phyloP scores from a whole-genome alignment of 1,140 invertebrate genomes.

The Caenorhabditis tropicalis region DNA sequence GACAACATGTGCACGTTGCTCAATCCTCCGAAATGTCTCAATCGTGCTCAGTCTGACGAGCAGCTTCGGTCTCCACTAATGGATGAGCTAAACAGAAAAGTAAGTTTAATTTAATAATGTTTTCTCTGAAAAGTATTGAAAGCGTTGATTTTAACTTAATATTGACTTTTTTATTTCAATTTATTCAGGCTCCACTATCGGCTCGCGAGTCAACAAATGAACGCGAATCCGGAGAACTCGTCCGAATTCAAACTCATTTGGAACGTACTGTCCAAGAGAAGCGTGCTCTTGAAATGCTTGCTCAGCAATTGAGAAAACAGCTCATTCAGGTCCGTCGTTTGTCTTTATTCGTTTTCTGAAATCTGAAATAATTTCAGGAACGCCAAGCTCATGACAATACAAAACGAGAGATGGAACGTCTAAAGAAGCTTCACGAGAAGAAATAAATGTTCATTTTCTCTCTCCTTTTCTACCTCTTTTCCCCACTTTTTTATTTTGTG shows the following conservation, averaged over 20 bases:
- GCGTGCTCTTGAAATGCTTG: constrained; percentile 58
- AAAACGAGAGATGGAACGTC: constrained; percentile 48
- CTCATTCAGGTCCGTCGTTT: constrained; percentile 55
- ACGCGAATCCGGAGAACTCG: constrained; percentile 46
- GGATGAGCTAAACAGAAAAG: constrained; percentile 40
- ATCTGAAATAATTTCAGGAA: constrained; percentile 58
- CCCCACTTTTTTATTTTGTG: not conserved
- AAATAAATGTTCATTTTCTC: not conserved
- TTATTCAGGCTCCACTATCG: constrained; percentile 46
- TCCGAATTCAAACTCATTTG: constrained; percentile 58
- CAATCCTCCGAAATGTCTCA: constrained; percentile 49
- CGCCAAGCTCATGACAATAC: constrained; percentile 64
- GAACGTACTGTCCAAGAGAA: constrained; percentile 62
- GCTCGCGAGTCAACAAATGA: constrained; percentile 48
- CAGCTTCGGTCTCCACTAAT: constrained; percentile 42
- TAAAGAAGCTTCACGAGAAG: constrained; percentile 47
- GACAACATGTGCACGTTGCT: constrained; percentile 55
- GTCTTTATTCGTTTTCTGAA: constrained; percentile 1
- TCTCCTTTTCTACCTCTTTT: not conserved
- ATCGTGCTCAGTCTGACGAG: constrained; percentile 58
- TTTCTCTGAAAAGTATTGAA: not conserved
- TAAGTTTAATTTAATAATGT: not conserved
- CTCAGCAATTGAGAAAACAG: constrained; percentile 58
- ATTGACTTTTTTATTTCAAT: not conserved
- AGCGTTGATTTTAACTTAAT: too few relatives aligned